These are phyloP conservation scores for Sinocyclocheilus grahami DNA, from an alignment of 2,113 vertebrate species.

Conservation along the genomic window DNA sequence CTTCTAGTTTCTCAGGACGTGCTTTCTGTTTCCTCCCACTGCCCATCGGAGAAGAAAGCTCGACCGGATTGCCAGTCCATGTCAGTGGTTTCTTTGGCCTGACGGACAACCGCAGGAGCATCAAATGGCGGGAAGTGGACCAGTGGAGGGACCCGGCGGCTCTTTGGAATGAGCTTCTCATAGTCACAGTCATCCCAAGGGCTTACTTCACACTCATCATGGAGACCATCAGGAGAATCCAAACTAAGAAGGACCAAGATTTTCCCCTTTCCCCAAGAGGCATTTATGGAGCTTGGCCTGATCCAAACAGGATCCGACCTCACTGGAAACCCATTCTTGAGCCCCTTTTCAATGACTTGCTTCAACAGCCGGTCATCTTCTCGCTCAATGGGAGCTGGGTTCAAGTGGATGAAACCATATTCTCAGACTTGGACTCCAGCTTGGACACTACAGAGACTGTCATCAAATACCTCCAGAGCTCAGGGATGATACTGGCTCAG, in stretches of 20 bases:
- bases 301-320: constrained; percentile 77
- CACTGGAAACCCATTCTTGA: constrained; percentile 89
- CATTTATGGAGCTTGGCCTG: constrained; percentile 91
- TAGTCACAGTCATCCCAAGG: constrained; percentile 86
- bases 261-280: constrained; percentile 79
- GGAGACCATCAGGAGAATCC: constrained; percentile 84
- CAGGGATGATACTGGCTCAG: constrained; percentile 88
- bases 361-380: constrained; percentile 85
- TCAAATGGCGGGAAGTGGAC: constrained; percentile 96
- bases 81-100: constrained; percentile 98
- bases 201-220: constrained; percentile 89
- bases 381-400: constrained; percentile 85
- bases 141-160: constrained; percentile 97
- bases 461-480: constrained; percentile 92
- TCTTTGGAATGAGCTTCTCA: constrained; percentile 93
- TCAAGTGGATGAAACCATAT: constrained; percentile 82
- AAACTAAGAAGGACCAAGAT: constrained; percentile 81
- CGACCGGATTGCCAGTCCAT: constrained; percentile 95
- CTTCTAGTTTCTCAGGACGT: constrained; percentile 84
- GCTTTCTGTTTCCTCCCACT: constrained; percentile 97
- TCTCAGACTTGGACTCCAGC: constrained; percentile 85
- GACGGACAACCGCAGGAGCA: constrained; percentile 97
- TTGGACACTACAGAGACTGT: constrained; percentile 80
- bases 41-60: constrained; percentile 93
- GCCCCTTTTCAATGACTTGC: constrained; percentile 86